These are phyloP conservation scores for Paratilapia polleni DNA, from an alignment of 2,113 vertebrate genomes.

Conservation along the genomic window DNA sequence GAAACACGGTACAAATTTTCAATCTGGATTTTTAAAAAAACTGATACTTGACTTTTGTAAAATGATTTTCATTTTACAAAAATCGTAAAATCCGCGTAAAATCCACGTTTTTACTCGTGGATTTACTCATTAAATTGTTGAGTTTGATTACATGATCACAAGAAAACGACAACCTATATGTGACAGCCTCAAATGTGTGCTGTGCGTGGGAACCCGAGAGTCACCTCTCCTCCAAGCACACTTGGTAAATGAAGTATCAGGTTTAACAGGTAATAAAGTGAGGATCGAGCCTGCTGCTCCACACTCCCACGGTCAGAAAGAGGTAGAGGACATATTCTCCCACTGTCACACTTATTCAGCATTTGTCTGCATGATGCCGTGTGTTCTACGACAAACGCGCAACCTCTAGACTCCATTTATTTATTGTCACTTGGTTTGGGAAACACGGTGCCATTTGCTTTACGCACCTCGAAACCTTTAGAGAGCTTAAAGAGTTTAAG, in stretches of 20 bases:
- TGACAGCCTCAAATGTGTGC: neutral
- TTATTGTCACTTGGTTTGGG: neutral
- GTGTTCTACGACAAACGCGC: neutral
- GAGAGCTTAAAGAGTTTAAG: neutral
- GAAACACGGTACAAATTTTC: rapidly evolving
- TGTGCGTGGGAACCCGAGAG: slow-evolving; percentile 15
- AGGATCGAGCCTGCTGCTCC: slow-evolving; percentile 3
- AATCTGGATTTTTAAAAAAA: neutral
- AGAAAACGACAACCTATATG: rapidly evolving
- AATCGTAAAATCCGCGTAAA: neutral
- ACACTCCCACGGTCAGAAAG: slow-evolving; percentile 24
- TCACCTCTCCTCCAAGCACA: slow-evolving; percentile 15
- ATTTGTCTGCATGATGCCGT: neutral
- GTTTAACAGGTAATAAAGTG: slow-evolving; percentile 62
- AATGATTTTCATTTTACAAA: neutral
- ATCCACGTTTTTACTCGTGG: slow-evolving; percentile 14
- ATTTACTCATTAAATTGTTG: neutral
- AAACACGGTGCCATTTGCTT: neutral
- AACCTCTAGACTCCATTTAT: neutral
- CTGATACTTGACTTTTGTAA: neutral
- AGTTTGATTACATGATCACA: neutral
- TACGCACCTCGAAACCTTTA: rapidly evolving
- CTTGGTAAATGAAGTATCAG: neutral
- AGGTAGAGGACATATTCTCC: slow-evolving; percentile 16
- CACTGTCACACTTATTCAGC: slow-evolving; percentile 33